Conservation (phyloP, 2,797 vertebrate species). For the Gymnodraco acuticeps region DNA sequence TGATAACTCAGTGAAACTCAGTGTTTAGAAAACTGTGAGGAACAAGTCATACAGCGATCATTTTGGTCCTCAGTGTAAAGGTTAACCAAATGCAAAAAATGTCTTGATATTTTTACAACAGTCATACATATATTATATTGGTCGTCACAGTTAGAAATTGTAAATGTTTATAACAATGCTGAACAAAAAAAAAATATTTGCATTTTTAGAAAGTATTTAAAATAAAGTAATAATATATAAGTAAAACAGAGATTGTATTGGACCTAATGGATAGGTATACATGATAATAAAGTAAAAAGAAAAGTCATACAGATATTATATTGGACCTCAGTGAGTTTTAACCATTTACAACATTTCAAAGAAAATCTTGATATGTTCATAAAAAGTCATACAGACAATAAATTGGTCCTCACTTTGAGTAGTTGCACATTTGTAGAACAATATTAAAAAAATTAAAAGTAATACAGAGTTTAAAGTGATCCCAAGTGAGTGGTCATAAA, state of each 20-base stretch:
- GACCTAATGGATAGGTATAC: too few relatives aligned
- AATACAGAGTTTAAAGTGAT: background rate
- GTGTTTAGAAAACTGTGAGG: too few relatives aligned
- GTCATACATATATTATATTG: background rate
- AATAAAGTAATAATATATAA: too few relatives aligned
- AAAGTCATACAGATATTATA: too few relatives aligned
- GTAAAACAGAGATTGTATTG: too few relatives aligned
- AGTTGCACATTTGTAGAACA: background rate
- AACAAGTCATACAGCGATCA: background rate
- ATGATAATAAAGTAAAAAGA: background rate
- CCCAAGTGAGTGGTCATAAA: background rate
- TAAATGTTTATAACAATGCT: background rate
- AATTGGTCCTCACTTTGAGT: background rate
- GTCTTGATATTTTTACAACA: slow-evolving; percentile 85
- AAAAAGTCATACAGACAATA: too few relatives aligned
- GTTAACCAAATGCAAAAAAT: slow-evolving; percentile 13
- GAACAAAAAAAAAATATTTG: too few relatives aligned
- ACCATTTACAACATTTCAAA: too few relatives aligned
- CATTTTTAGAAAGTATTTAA: too few relatives aligned
- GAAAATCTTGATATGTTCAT: too few relatives aligned
- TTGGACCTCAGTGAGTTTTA: too few relatives aligned
- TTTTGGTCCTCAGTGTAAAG: background rate
- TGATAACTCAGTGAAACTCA: background rate
- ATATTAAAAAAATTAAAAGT: background rate
- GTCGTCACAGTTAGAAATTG: too few relatives aligned